phyloP scores from a whole-genome alignment of 2,113 vertebrate species.

The Irena cyanogastra region DNA sequence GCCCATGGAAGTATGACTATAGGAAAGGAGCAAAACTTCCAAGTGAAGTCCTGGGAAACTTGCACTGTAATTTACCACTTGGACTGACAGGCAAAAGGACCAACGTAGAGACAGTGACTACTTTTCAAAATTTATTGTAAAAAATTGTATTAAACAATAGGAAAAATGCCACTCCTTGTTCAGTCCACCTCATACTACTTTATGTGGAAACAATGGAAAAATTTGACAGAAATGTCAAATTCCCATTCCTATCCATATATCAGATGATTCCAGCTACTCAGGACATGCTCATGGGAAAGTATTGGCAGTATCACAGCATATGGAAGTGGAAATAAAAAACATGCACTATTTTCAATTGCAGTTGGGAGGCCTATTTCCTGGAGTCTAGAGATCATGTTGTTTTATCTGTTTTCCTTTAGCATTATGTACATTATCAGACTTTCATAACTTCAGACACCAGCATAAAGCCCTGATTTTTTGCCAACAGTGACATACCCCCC shows the following conservation, averaged over 20 bases:
- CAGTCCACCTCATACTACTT: slow-evolving; percentile 1
- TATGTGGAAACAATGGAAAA: slow-evolving; percentile 37
- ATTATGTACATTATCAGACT: slow-evolving; percentile 55
- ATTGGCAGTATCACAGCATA: slow-evolving; percentile 19
- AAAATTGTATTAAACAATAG: slow-evolving; percentile 57
- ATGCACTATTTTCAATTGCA: slow-evolving; percentile 56
- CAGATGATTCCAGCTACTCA: slow-evolving; percentile 13
- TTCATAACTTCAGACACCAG: slow-evolving; percentile 43
- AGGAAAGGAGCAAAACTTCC: background rate
- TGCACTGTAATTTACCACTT: rapidly evolving
- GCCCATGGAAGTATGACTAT: background rate
- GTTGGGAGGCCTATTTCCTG: slow-evolving; percentile 44
- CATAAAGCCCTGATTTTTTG: slow-evolving; percentile 51
- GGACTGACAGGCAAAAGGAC: background rate
- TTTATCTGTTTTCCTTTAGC: slow-evolving; percentile 62
- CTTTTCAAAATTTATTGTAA: slow-evolving; percentile 55
- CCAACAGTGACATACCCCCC: slow-evolving; percentile 33
- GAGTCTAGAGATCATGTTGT: slow-evolving; percentile 50
- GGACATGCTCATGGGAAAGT: slow-evolving; percentile 23
- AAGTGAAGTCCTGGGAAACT: background rate
- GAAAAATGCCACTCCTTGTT: slow-evolving; percentile 41
- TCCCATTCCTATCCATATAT: background rate
- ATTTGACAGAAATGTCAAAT: slow-evolving; percentile 39
- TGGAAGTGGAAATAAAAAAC: slow-evolving; percentile 50
- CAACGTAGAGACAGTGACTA: background rate